Base-by-base conservation (phyloP, 1,140 invertebrate species). In the Oncopodura yosiiana region DNA sequence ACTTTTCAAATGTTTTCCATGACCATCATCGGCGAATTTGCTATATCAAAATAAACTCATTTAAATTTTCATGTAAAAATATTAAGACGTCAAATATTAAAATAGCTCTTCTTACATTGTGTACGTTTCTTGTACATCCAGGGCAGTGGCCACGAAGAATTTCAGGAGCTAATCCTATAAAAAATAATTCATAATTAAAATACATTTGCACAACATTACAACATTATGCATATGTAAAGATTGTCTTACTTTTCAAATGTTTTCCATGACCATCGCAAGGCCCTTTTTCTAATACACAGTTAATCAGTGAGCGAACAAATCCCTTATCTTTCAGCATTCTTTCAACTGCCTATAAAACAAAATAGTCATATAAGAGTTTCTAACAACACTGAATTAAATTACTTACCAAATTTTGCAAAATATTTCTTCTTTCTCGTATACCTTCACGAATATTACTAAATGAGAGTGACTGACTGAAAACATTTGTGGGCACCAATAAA, bases 281-380 rank as follows among this genome's bases (percentile, higher is more conserved):
- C 14, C 58, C 62, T 53, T 63, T 62, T 39, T 64, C 60, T 27
- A 66, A 48, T n/a, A 66, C 56, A 44, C 64, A 66, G 49, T 66
- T 60, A 42, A 66, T 64, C 29, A 64, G 57, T 14, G 50, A 56
- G 2, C 44, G 30, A n/a, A 66, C 63, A 43, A 64, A 66, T 29
- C 52, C 52, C 16, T 58, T 53, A 46, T 66, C 64, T 24, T 58
- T 50, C 2, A 66, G 54, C 46, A 60, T 60, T 8, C 60, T 44
- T 16, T 66, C 62, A 8, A 64, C 58, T 14, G 62, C 62, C 19
- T n/a, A n/a, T n/a, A n/a, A n/a, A n/a, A n/a, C n/a, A n/a, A n/a
- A n/a, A n/a, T n/a, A n/a, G n/a, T n/a, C n/a, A n/a, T n/a, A n/a
- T n/a, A n/a, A n/a, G n/a, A n/a, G n/a, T n/a, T n/a, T n/a, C n/a